These are phyloP conservation scores for Burhinus oedicnemus DNA, from an alignment of 2,113 vertebrate genomes.

Conservation along the genomic window DNA sequence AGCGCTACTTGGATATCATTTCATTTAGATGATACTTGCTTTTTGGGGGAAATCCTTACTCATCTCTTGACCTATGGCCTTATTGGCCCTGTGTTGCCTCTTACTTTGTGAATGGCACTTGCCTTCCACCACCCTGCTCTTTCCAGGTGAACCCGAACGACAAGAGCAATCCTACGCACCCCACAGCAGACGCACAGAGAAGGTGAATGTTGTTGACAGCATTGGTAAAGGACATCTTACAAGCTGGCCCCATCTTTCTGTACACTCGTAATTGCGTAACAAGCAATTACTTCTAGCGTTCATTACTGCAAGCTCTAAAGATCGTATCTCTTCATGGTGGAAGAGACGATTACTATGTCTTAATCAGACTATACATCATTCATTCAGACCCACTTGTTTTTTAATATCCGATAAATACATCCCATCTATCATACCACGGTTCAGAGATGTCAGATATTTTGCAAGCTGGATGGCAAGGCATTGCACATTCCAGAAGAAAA, in stretches of 20 bases:
- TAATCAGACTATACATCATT: conserved; percentile 28
- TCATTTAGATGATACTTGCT: not conserved
- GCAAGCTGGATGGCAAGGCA: not conserved
- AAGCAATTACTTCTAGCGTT: not conserved
- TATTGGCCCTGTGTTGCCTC: not conserved
- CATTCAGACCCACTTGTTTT: conserved; percentile 42
- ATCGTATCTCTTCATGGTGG: not conserved
- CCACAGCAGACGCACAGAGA: not conserved
- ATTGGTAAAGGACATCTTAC: not conserved
- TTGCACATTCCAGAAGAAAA: not conserved
- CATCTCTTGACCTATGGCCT: fast-evolving
- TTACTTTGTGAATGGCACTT: not conserved
- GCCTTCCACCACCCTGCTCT: not conserved
- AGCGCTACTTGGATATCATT: fast-evolving
- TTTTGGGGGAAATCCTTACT: not conserved
- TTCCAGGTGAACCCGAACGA: not conserved
- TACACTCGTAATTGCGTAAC: fast-evolving
- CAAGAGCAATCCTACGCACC: fast-evolving
- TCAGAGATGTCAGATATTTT: not conserved
- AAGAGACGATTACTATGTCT: conserved; percentile 1
- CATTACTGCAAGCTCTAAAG: not conserved
- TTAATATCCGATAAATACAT: conserved; percentile 27
- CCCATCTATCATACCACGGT: not conserved
- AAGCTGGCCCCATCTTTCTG: not conserved
- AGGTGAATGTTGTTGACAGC: not conserved